These are phyloP conservation scores for Pyxicephalus adspersus DNA, from an alignment of 2,113 vertebrate genomes.

Conservation along the genomic window DNA sequence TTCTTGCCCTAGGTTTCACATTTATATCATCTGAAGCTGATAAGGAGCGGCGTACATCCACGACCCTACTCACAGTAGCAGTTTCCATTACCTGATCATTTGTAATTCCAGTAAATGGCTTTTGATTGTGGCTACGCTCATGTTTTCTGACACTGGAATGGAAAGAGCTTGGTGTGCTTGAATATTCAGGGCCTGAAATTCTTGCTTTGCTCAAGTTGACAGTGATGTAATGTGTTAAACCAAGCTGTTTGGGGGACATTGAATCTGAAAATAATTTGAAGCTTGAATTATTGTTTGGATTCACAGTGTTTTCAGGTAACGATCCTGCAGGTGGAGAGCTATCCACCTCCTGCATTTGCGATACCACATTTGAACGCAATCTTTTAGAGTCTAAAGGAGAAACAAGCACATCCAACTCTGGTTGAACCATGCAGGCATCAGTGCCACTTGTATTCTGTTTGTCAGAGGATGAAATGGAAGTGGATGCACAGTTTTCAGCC, in stretches of 20 bases:
- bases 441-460: not conserved
- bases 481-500: not conserved
- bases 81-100: not conserved
- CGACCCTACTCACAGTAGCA: not conserved
- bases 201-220: slow-evolving; percentile 67
- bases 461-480: not conserved
- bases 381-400: not conserved
- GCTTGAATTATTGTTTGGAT: not conserved
- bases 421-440: not conserved
- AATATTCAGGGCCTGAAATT: not conserved
- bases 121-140: not conserved
- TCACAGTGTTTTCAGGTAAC: slow-evolving; percentile 5
- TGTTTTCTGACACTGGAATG: not conserved
- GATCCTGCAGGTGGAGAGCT: not conserved
- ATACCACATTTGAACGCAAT: not conserved
- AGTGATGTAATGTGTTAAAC: slow-evolving; percentile 72
- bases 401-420: not conserved
- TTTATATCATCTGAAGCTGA: not conserved
- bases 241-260: slow-evolving; percentile 59
- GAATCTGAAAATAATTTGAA: not conserved
- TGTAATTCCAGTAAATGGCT: not conserved
- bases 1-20: not conserved
- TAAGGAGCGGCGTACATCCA: not conserved
- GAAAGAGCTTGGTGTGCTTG: not conserved
- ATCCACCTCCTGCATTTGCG: not conserved